phyloP scores from a whole-genome alignment of 1,140 invertebrate genomes.

The Nasonia giraulti region DNA sequence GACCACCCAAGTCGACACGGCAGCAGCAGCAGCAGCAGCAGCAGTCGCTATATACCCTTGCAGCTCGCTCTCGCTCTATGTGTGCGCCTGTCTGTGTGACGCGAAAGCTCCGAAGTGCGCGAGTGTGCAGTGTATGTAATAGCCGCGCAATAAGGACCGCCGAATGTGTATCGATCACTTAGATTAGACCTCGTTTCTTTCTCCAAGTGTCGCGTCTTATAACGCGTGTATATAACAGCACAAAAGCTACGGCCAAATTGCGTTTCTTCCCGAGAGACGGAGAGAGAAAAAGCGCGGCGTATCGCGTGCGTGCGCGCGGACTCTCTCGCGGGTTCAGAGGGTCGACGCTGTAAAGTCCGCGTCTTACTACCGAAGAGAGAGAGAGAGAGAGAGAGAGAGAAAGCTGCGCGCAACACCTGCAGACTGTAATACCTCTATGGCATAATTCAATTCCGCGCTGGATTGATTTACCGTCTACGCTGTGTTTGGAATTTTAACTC shows the following conservation, averaged over 20 bases:
- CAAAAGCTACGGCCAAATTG: not conserved
- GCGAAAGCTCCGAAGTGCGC: constrained; percentile 46
- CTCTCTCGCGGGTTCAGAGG: not conserved
- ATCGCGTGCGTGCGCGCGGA: not conserved
- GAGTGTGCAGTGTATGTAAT: constrained; percentile 45
- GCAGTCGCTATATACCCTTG: constrained; percentile 60
- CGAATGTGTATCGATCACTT: constrained; percentile 26
- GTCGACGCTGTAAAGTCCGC: not conserved
- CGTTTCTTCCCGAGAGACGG: not conserved
- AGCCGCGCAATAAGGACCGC: no score
- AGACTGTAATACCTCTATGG: not conserved
- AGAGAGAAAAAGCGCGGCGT: no score
- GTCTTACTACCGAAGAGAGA: not conserved
- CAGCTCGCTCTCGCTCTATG: constrained; percentile 10
- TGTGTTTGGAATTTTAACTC: no score
- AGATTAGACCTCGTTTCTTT: constrained; percentile 31
- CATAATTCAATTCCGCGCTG: constrained; percentile 18
- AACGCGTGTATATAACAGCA: not conserved
- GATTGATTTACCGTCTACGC: constrained; percentile 19
- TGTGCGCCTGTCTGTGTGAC: constrained; percentile 13
- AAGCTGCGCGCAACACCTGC: not conserved
- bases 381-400: no score
- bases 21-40: constrained; percentile 64
- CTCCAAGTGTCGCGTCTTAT: not conserved
- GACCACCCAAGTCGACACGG: constrained; percentile 71